A percentile compares a stretch with the other conserved stretches of the same genome.
These are phyloP conservation scores for Caiman crocodilus DNA, from an alignment of 2,797 vertebrate species.

Conservation along the genomic window DNA sequence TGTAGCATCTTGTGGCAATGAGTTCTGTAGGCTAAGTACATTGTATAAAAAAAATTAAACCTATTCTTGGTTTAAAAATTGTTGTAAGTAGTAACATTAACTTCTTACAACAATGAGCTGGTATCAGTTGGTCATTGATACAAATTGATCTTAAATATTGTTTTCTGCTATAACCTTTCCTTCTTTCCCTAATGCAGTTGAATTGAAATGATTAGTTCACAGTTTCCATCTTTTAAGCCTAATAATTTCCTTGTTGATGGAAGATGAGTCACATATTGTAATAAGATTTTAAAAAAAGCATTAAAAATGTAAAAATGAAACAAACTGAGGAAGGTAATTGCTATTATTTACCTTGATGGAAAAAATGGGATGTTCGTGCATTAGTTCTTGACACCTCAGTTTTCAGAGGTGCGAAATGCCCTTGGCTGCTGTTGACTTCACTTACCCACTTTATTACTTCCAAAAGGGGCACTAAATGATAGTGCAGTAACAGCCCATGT, in stretches of 20 bases:
- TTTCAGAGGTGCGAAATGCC: neutral
- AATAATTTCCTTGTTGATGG: neutral
- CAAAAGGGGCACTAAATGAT: no score
- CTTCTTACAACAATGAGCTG: neutral
- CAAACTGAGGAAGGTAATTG: fast-evolving
- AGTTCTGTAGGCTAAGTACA: neutral
- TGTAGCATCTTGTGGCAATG: neutral
- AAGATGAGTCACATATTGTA: neutral
- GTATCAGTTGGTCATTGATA: neutral
- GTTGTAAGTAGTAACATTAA: neutral
- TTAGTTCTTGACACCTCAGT: neutral
- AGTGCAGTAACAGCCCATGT: no score
- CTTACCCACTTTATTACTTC: no score
- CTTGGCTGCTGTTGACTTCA: neutral
- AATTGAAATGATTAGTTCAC: neutral
- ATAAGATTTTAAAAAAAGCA: neutral
- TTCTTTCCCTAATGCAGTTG: neutral
- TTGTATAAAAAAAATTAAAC: neutral
- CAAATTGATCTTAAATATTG: neutral
- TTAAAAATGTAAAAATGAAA: neutral
- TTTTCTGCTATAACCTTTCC: neutral
- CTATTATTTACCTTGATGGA: neutral
- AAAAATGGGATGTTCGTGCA: neutral
- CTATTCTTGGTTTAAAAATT: neutral
- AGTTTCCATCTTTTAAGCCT: neutral